These are phyloP conservation scores for Zeuzera pyrina DNA, from an alignment of 2,888 invertebrate species.

Conservation along the genomic window DNA sequence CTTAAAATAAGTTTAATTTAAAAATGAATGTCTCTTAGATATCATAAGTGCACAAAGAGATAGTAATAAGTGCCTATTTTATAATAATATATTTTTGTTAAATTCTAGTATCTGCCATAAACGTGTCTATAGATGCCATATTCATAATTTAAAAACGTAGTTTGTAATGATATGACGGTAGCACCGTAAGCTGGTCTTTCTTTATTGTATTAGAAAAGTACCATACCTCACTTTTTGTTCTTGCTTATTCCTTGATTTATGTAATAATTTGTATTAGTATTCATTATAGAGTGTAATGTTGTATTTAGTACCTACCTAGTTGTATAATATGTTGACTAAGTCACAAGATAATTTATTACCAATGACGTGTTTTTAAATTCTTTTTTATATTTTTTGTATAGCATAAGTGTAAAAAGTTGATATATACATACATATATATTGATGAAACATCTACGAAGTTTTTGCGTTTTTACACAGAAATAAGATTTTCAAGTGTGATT, in stretches of 20 bases:
- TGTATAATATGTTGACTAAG: constrained; percentile 67
- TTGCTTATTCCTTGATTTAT: constrained; percentile 36
- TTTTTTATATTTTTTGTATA: constrained; percentile 48
- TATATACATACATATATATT: constrained; percentile 35
- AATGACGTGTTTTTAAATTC: constrained; percentile 69
- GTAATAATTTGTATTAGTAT: constrained; percentile 19
- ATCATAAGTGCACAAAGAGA: too few relatives aligned
- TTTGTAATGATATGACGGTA: constrained; percentile 31
- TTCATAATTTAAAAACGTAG: constrained; percentile 42
- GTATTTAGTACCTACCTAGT: constrained; percentile 24
- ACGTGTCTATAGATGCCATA: constrained; percentile 65
- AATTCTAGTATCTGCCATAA: constrained; percentile 44
- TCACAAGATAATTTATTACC: constrained; percentile 72
- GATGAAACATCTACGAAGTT: constrained; percentile 39
- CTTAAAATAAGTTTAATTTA: too few relatives aligned
- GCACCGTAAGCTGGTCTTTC: constrained; percentile 36
- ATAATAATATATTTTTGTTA: not conserved
- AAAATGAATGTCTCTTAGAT: too few relatives aligned
- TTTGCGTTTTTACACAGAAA: constrained; percentile 38
- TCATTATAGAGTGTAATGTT: constrained; percentile 16
- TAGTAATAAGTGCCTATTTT: not conserved
- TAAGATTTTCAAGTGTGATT: constrained; percentile 56
- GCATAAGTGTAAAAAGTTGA: constrained; percentile 52
- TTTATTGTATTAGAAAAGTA: constrained; percentile 31
- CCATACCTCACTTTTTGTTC: constrained; percentile 46